Percentiles rank a stretch among this genome's conserved stretches.
phyloP scores from a whole-genome alignment of 2,888 invertebrate genomes.

The Sepiola atlantica region DNA sequence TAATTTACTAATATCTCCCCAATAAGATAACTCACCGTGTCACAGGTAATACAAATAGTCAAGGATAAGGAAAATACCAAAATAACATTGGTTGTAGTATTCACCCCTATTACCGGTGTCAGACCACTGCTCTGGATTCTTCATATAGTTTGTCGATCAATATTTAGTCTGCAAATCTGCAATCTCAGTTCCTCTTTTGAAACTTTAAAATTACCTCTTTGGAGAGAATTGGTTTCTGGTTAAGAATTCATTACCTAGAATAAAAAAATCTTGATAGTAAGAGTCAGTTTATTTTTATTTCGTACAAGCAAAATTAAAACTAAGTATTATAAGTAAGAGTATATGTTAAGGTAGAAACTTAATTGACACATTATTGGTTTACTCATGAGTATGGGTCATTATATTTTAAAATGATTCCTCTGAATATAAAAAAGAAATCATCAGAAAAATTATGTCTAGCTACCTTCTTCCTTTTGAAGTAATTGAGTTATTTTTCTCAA shows the following conservation, averaged over 20 bases:
- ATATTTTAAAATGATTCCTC: background rate
- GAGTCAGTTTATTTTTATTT: background rate
- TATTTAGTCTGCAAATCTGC: too few relatives aligned
- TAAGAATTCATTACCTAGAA: background rate
- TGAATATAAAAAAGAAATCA: background rate
- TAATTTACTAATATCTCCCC: too few relatives aligned
- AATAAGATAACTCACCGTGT: too few relatives aligned
- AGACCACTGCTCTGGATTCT: too few relatives aligned
- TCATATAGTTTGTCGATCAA: too few relatives aligned
- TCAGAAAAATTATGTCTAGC: background rate
- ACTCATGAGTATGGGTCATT: background rate
- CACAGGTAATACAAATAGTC: too few relatives aligned
- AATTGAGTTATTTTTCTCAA: background rate
- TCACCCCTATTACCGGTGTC: too few relatives aligned
- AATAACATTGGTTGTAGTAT: too few relatives aligned
- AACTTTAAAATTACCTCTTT: too few relatives aligned
- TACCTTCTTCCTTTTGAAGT: background rate
- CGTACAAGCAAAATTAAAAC: background rate
- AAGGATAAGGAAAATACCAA: too few relatives aligned
- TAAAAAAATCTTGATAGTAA: background rate
- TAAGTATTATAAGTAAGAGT: background rate
- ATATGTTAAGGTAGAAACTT: background rate
- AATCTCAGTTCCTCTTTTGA: too few relatives aligned
- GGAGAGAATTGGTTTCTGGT: too few relatives aligned
- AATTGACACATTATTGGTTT: background rate